These are phyloP conservation scores for Pluvialis apricaria DNA, from an alignment of 2,113 vertebrate genomes.

Conservation along the genomic window DNA sequence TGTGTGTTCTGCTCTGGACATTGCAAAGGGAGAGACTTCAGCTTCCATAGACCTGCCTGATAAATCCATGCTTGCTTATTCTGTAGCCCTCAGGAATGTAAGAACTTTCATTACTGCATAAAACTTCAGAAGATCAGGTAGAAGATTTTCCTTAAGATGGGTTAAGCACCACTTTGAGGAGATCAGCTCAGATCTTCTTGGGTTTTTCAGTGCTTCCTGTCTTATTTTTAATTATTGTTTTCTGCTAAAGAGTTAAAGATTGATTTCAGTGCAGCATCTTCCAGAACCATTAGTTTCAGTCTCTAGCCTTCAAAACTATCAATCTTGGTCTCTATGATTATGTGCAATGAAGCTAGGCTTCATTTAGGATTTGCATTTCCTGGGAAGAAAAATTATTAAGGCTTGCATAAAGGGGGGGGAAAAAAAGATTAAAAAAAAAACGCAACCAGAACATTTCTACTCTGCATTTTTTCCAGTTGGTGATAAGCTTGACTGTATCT, in stretches of 20 bases:
- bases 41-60: background rate
- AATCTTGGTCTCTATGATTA: background rate
- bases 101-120: background rate
- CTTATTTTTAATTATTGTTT: background rate
- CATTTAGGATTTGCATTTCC: background rate
- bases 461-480: background rate
- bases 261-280: background rate
- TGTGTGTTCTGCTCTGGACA: background rate
- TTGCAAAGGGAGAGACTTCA: background rate
- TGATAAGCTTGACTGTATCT: constrained; percentile 13
- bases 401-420: background rate
- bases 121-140: background rate
- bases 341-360: background rate
- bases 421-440: background rate
- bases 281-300: background rate
- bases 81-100: background rate
- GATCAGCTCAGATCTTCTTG: background rate
- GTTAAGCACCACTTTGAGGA: background rate
- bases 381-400: background rate
- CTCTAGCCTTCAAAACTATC: background rate
- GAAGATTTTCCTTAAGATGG: background rate
- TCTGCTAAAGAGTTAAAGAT: background rate
- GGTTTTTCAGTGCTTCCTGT: background rate
- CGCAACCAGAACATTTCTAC: background rate
- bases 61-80: background rate